These are phyloP conservation scores for Octopus sinensis DNA, from an alignment of 1,140 invertebrate genomes.

Conservation along the genomic window DNA sequence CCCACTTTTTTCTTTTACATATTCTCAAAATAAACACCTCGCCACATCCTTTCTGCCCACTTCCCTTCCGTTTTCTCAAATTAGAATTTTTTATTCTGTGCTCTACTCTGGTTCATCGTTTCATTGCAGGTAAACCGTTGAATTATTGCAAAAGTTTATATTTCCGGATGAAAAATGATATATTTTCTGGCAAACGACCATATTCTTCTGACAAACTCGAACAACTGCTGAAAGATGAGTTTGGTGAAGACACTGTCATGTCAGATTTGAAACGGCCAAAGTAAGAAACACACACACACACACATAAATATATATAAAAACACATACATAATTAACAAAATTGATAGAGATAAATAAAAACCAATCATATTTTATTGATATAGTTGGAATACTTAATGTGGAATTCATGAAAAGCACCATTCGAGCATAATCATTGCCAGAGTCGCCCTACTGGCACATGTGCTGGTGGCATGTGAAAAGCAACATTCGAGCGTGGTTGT, in stretches of 20 bases:
- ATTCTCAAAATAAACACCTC: too few species aligned
- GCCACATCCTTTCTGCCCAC: too few species aligned
- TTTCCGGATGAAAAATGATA: conserved; percentile 86
- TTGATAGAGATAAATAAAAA: too few species aligned
- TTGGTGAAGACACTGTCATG: conserved; percentile 85
- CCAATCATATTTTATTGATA: too few species aligned
- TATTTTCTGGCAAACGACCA: conserved; percentile 83
- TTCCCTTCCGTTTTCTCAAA: not conserved
- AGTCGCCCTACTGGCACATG: too few species aligned
- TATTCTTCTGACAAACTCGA: conserved; percentile 85
- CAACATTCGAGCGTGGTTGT: too few species aligned
- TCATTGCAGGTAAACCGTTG: conserved; percentile 57
- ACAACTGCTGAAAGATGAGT: conserved; percentile 78
- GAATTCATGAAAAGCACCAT: too few species aligned
- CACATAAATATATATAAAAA: too few species aligned
- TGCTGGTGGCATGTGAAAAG: too few species aligned
- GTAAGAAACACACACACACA: conserved; percentile 46
- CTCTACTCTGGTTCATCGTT: conserved; percentile 21
- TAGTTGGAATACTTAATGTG: too few species aligned
- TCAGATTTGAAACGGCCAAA: conserved; percentile 79
- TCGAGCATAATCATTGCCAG: too few species aligned
- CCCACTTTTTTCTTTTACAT: not conserved
- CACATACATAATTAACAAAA: too few species aligned
- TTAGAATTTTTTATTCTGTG: not conserved
- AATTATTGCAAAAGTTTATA: conserved; percentile 73